Evolutionary conservation across 2,888 invertebrate genomes (phyloP).

Genomic region (Pseudolycoriella hygida): DNA sequence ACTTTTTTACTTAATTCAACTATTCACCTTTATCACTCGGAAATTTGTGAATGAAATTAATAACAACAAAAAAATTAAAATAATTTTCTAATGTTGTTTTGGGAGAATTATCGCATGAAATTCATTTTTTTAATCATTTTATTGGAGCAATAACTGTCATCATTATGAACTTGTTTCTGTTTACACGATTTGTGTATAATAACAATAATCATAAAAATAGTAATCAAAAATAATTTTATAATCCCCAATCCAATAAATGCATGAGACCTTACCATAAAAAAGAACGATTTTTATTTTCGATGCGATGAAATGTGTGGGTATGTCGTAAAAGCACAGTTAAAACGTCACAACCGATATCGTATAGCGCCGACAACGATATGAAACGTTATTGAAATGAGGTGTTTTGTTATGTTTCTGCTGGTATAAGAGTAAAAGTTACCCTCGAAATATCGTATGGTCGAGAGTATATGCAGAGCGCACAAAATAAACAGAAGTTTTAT

Average conservation of each 20-base stretch:
- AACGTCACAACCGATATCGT: slow-evolving; percentile 1
- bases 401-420: slow-evolving; percentile 1
- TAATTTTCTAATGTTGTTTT: neutral
- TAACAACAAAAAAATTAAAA: neutral
- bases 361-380: slow-evolving; percentile 1
- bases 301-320: too few relatives aligned
- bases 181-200: slow-evolving; percentile 1
- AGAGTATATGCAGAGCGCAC: neutral
- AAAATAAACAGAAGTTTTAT: too few relatives aligned
- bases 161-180: slow-evolving; percentile 2
- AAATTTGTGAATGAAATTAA: neutral
- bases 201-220: slow-evolving; percentile 8
- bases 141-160: slow-evolving; percentile 7
- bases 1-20: too few relatives aligned
- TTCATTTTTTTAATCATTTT: slow-evolving; percentile 4
- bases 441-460: neutral
- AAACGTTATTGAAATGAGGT: neutral
- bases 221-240: slow-evolving; percentile 7
- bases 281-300: too few relatives aligned
- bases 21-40: too few relatives aligned
- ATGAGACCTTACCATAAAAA: too few relatives aligned
- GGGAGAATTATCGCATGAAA: neutral
- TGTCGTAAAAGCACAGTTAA: neutral
- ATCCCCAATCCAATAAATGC: neutral
- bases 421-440: slow-evolving; percentile 1